Percentiles rank a stretch among this genome's conserved stretches.
phyloP scores from a whole-genome alignment of 2,113 vertebrate genomes.

The Serilophus lunatus region DNA sequence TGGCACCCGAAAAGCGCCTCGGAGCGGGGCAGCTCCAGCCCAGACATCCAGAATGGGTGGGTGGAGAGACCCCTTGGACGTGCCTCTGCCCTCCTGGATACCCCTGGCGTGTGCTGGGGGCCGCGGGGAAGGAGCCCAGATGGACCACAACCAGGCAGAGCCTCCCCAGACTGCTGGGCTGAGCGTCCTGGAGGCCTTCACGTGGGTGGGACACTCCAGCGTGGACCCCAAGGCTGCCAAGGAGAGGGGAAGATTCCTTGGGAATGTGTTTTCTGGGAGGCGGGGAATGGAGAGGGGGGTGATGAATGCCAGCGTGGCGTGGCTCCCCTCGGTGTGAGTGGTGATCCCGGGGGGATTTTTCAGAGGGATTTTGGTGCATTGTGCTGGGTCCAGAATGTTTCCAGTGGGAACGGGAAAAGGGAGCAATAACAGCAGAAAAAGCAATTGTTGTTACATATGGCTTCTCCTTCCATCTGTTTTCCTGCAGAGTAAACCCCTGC shows the following conservation, averaged over 20 bases:
- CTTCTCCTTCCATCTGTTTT: background rate
- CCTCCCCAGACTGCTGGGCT: rapidly evolving
- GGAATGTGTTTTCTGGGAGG: rapidly evolving
- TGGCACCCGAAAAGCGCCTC: rapidly evolving
- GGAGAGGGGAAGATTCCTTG: background rate
- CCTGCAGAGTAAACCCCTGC: background rate
- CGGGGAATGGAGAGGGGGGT: background rate
- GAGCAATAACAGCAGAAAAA: background rate
- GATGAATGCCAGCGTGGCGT: background rate
- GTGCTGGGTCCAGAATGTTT: rapidly evolving
- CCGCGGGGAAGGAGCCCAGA: background rate
- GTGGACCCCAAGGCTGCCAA: rapidly evolving
- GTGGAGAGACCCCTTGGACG: rapidly evolving
- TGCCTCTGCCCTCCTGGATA: rapidly evolving
- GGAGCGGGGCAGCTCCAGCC: background rate
- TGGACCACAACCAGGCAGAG: background rate
- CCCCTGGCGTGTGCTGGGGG: background rate
- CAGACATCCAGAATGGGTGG: rapidly evolving
- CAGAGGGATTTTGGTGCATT: rapidly evolving
- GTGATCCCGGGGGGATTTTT: background rate
- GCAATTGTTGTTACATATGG: rapidly evolving
- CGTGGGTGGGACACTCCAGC: rapidly evolving
- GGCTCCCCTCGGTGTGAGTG: rapidly evolving
- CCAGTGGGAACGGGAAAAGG: background rate
- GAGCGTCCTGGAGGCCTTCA: rapidly evolving